phyloP scores from a whole-genome alignment of 2,113 vertebrate genomes.

The Atractosteus spatula region DNA sequence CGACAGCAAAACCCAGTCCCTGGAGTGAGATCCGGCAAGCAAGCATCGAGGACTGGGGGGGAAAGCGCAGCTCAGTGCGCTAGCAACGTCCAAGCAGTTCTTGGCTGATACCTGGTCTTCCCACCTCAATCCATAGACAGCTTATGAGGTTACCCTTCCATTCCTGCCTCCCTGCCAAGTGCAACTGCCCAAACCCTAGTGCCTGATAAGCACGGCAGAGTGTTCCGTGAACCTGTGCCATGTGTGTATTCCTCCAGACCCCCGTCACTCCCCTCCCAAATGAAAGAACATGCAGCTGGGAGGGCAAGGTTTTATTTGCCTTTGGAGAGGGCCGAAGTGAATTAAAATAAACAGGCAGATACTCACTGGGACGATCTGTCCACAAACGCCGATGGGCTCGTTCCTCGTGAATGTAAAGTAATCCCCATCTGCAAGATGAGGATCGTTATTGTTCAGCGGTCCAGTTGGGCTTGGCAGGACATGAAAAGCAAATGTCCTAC shows the following conservation, averaged over 20 bases:
- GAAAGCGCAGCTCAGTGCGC: too few relatives aligned
- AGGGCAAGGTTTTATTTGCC: conserved; percentile 59
- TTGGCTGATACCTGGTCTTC: too few relatives aligned
- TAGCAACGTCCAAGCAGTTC: too few relatives aligned
- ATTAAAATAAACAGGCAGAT: conserved; percentile 66
- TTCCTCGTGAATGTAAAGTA: conserved; percentile 96
- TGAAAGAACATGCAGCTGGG: conserved; percentile 63
- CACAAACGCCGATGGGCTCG: conserved; percentile 96
- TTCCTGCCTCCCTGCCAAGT: conserved; percentile 29
- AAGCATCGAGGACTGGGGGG: too few relatives aligned
- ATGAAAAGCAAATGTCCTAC: conserved; percentile 36
- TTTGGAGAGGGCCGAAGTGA: conserved; percentile 59
- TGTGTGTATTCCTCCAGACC: conserved; percentile 52
- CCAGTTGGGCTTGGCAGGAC: conserved; percentile 42
- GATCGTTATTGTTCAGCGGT: conserved; percentile 47
- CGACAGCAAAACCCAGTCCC: too few relatives aligned
- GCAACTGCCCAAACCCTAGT: conserved; percentile 46
- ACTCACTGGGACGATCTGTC: conserved; percentile 99
- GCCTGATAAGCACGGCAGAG: conserved; percentile 34
- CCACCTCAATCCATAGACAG: too few relatives aligned
- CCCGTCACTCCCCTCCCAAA: conserved; percentile 36
- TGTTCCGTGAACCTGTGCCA: conserved; percentile 73
- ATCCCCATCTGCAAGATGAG: conserved; percentile 87
- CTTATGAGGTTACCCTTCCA: too few relatives aligned
- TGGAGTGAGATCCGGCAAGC: too few relatives aligned